Evolutionary conservation across 2,888 invertebrate genomes (phyloP).

Genomic region (Achlya flavicornis): DNA sequence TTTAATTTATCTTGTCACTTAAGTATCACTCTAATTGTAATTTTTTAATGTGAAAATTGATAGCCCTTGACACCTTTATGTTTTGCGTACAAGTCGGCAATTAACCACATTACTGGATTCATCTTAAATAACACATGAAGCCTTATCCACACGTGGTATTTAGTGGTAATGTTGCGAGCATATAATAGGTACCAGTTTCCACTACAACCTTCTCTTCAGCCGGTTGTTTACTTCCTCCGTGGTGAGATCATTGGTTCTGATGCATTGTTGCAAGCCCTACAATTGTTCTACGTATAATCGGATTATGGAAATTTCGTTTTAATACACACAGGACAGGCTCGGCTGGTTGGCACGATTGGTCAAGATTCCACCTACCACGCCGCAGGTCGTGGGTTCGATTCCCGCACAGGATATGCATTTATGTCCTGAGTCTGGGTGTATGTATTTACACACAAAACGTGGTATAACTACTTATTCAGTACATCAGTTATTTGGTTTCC

Average conservation of each 20-base stretch:
- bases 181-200: not conserved
- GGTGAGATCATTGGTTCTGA: not conserved
- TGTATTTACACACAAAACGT: no score
- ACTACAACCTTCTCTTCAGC: not conserved
- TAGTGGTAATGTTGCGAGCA: not conserved
- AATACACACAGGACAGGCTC: no score
- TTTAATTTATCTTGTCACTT: not conserved
- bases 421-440: no score
- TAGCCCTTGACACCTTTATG: slow-evolving; percentile 49
- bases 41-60: slow-evolving; percentile 12
- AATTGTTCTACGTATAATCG: not conserved
- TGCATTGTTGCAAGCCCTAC: not conserved
- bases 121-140: not conserved
- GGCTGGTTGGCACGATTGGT: no score
- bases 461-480: no score
- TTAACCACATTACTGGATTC: slow-evolving; percentile 9
- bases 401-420: no score
- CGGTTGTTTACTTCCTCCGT: not conserved
- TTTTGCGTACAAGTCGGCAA: slow-evolving; percentile 25
- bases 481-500: no score
- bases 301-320: not conserved
- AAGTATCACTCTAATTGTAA: slow-evolving; percentile 2
- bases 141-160: not conserved
- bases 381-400: no score
- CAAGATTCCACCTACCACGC: no score